Evolutionary conservation across 2,797 vertebrate genomes (phyloP), one percentile per base, ranked within the genome.

Genomic region (Catamblyrhynchus diadema): DNA sequence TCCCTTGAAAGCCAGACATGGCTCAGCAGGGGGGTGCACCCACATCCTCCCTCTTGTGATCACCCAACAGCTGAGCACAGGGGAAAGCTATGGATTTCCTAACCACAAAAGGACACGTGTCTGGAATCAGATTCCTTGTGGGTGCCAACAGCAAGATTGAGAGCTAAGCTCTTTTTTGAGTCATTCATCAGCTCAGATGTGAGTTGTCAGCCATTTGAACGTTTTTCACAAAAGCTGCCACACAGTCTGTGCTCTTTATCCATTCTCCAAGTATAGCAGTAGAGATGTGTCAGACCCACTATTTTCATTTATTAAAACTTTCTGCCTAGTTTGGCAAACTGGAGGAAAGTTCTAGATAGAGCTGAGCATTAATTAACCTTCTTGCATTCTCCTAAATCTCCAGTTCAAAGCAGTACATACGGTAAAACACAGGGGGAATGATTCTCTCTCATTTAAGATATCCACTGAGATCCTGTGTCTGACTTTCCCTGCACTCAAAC

Each of bases 111-210:
- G 42, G 19, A 86, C 47, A 42, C 24, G 33, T 27, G 9, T 81
- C 70, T 87, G 61, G 84, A 93, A 87, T 84, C 65, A 85, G 51
- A 81, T 74, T 81, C 27, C 54, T 90, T 77, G 54, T 78, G 73
- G 62, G 61, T 91, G 81, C 88, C 54, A 74, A 62, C 1, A 1
- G 39, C 45, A 77, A 83, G 72, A 84, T 4, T 12, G 22, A 94
- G 87, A 92, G 60, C 54, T 94, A 80, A 72, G 71, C 60, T 86
- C 74, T 88, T 83, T 86, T 86, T 97, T 95, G 89, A 96, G 66
- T 94, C 83, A 94, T 91, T 92, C 95, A 85, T 94, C 93, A 95
- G 85, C 87, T 97, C 89, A 62, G 53, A 89, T 89, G 57, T 5
- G n/a, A 95, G 73, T 93, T 89, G 90, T 88, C 92, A 96, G 86